Percentiles rank a stretch among this genome's conserved stretches.
Evolutionary conservation across 2,797 vertebrate genomes (phyloP).

Genomic region (Ptychadena robeensis): DNA sequence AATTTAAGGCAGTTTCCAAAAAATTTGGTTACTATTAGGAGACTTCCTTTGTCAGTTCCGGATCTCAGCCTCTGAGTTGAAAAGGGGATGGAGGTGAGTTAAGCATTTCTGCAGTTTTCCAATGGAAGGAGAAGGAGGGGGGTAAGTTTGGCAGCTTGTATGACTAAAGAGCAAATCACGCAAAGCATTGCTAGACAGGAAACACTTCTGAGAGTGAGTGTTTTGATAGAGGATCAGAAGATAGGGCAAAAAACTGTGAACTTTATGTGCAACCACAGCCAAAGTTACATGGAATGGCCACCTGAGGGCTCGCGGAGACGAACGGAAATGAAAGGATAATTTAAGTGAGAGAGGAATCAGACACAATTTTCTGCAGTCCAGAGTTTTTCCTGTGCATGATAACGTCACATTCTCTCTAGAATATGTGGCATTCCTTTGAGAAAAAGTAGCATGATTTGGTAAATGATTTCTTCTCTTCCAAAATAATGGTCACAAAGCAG

Average conservation of each 20-base stretch:
- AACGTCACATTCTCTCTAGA: slow-evolving; percentile 73
- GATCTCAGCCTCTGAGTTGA: slow-evolving; percentile 79
- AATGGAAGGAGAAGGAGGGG: slow-evolving; percentile 66
- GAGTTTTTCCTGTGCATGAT: slow-evolving; percentile 61
- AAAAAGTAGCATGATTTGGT: slow-evolving; percentile 26
- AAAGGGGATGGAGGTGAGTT: slow-evolving; percentile 64
- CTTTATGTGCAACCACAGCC: slow-evolving; percentile 78
- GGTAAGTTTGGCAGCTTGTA: slow-evolving; percentile 77
- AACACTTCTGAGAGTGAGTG: slow-evolving; percentile 78
- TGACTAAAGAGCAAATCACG: slow-evolving; percentile 73
- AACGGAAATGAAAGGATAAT: slow-evolving; percentile 96
- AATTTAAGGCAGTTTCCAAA: slow-evolving; percentile 77
- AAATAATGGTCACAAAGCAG: slow-evolving; percentile 1
- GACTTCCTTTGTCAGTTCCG: slow-evolving; percentile 95
- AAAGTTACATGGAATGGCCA: slow-evolving; percentile 70
- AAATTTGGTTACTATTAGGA: slow-evolving; percentile 99
- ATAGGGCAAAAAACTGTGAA: slow-evolving; percentile 85
- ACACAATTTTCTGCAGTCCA: slow-evolving; percentile 57
- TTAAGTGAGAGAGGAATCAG: slow-evolving; percentile 78
- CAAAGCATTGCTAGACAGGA: slow-evolving; percentile 83
- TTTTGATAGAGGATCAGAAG: slow-evolving; percentile 86
- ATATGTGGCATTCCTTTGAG: slow-evolving; percentile 44
- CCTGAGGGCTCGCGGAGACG: slow-evolving; percentile 81
- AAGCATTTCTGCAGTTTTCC: slow-evolving; percentile 70
- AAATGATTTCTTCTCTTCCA: neutral